Percentiles rank a stretch among this genome's conserved stretches.
Evolutionary conservation across 2,888 invertebrate species (phyloP).

Genomic region (Eristalis tenax): DNA sequence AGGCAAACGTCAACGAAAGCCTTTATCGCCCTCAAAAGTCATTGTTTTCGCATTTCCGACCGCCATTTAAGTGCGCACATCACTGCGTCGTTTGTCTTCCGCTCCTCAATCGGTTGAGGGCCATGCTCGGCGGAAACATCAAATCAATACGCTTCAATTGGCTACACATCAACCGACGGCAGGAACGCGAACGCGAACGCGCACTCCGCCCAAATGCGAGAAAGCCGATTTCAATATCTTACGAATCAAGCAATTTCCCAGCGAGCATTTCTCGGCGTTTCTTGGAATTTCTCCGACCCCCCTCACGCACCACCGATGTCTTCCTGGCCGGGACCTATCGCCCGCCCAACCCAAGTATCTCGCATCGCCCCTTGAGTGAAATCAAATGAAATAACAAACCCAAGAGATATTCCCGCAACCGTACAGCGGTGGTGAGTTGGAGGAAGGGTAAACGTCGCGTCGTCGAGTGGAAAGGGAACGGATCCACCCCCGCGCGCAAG

Average conservation of each 20-base stretch:
- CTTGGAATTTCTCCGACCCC: background rate
- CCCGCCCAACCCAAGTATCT: background rate
- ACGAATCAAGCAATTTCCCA: conserved; percentile 62
- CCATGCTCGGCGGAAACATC: conserved; percentile 65
- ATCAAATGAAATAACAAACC: conserved; percentile 63
- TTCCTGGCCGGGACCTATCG: background rate
- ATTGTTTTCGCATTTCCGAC: conserved; percentile 67
- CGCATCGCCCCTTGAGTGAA: background rate
- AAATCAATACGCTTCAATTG: conserved; percentile 72
- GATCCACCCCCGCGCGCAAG: background rate
- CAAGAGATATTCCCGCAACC: conserved; percentile 28
- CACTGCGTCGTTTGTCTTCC: conserved; percentile 47
- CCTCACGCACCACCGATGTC: background rate
- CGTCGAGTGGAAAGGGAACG: conserved; percentile 24
- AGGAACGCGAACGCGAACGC: background rate
- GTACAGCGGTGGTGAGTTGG: background rate
- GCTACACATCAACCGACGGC: conserved; percentile 39
- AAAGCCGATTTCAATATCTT: conserved; percentile 68
- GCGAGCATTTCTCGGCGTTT: background rate
- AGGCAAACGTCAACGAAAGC: conserved; percentile 43
- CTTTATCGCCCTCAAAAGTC: conserved; percentile 57
- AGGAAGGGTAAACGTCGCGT: conserved; percentile 12
- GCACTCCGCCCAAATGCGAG: conserved; percentile 32
- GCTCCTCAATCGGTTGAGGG: background rate
- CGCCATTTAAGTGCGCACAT: conserved; percentile 47